A percentile compares a stretch with the other conserved stretches of the same genome.
phyloP scores from a whole-genome alignment of 2,888 invertebrate genomes.

The Hypercompe scribonia region DNA sequence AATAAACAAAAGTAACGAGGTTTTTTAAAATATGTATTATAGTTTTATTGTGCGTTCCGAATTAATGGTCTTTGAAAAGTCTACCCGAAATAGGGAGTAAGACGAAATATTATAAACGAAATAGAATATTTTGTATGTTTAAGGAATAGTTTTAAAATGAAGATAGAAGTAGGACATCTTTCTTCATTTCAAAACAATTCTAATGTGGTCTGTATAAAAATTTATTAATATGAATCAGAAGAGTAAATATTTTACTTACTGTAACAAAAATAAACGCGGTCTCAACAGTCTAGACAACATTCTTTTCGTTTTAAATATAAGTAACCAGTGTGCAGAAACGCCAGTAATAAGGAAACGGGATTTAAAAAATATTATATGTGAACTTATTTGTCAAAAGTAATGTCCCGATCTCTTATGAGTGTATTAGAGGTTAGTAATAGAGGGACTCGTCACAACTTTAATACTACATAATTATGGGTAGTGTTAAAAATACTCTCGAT shows the following conservation, averaged over 20 bases:
- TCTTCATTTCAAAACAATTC: slow-evolving; percentile 1
- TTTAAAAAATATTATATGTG: not conserved
- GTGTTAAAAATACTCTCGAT: not conserved
- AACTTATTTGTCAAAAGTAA: not conserved
- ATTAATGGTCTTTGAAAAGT: not conserved
- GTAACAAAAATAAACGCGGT: not conserved
- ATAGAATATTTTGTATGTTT: not conserved
- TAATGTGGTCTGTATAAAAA: not conserved
- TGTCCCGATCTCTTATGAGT: not conserved
- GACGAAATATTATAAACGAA: not conserved
- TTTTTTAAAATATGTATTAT: not conserved
- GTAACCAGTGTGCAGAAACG: too few relatives aligned
- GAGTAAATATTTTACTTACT: not conserved
- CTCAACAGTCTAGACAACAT: not conserved
- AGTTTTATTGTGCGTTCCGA: not conserved
- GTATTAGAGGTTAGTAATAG: not conserved
- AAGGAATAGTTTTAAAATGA: not conserved
- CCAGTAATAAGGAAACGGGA: not conserved
- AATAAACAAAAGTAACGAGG: not conserved
- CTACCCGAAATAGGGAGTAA: not conserved
- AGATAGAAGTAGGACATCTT: not conserved
- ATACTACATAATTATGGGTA: not conserved
- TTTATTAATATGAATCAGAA: not conserved
- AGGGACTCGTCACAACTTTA: not conserved
- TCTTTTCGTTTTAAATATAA: too few relatives aligned